Evolutionary conservation across 2,797 vertebrate genomes (phyloP).

Genomic region (Sparidentex hasta): DNA sequence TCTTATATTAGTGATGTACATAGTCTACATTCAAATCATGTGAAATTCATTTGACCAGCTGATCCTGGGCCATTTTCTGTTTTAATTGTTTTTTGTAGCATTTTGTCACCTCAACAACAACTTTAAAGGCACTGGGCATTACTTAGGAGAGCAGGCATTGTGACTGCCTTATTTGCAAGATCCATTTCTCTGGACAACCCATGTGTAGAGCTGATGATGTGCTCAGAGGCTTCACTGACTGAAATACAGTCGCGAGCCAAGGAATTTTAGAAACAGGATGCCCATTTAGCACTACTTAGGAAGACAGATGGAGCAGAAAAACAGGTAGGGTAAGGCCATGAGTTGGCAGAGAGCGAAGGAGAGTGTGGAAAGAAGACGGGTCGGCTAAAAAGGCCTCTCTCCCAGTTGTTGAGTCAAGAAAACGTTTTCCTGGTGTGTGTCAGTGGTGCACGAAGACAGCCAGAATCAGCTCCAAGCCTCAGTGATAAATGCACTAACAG

Average conservation of each 20-base stretch:
- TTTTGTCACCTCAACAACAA: background rate
- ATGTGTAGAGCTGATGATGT: background rate
- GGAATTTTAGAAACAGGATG: slow-evolving; percentile 32
- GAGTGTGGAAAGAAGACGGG: slow-evolving; percentile 19
- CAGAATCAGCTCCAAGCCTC: slow-evolving; percentile 64
- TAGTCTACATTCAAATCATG: background rate
- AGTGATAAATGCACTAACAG: slow-evolving; percentile 76
- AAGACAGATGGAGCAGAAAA: slow-evolving; percentile 57
- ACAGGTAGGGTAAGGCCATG: slow-evolving; percentile 36
- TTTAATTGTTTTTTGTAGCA: background rate
- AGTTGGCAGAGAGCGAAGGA: slow-evolving; percentile 35
- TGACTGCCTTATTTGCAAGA: background rate
- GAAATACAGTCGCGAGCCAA: slow-evolving; percentile 25
- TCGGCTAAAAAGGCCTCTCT: slow-evolving; percentile 48
- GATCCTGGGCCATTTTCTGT: background rate
- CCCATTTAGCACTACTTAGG: slow-evolving; percentile 52
- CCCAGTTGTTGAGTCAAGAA: slow-evolving; percentile 56
- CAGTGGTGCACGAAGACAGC: slow-evolving; percentile 60
- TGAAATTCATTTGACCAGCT: background rate
- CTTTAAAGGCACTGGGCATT: background rate
- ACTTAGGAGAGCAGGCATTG: background rate
- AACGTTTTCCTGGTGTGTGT: slow-evolving; percentile 55
- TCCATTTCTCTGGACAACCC: background rate
- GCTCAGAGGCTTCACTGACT: slow-evolving; percentile 16
- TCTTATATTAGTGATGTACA: background rate